phyloP scores from a whole-genome alignment of 1,140 invertebrate species.

The Conopomorpha cramerella region DNA sequence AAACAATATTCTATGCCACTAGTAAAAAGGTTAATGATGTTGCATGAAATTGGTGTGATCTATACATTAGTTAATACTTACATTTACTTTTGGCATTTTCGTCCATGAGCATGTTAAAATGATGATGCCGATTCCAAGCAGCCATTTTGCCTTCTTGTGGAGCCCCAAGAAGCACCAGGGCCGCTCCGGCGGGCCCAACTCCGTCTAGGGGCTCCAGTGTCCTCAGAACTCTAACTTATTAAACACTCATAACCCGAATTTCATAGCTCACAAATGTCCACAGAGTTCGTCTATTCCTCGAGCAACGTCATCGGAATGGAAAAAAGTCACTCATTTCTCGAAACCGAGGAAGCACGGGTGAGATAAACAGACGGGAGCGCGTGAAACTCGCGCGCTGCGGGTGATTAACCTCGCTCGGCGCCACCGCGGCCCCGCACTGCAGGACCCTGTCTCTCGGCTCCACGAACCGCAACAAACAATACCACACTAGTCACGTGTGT shows the following conservation, averaged over 20 bases:
- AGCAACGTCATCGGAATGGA: slow-evolving; percentile 53
- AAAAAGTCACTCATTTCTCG: too few species aligned
- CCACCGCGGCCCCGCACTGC: slow-evolving; percentile 12
- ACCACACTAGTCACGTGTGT: slow-evolving; percentile 44
- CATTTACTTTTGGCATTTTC: slow-evolving; percentile 71
- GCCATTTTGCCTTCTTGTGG: slow-evolving; percentile 64
- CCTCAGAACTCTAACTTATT: slow-evolving; percentile 50
- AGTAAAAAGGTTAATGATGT: too few species aligned
- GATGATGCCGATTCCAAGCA: slow-evolving; percentile 75
- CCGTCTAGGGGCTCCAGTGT: slow-evolving; percentile 60
- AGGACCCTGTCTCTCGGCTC: slow-evolving; percentile 26
- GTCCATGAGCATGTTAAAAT: slow-evolving; percentile 71
- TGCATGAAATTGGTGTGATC: too few species aligned
- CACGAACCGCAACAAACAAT: slow-evolving; percentile 47
- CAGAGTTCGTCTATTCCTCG: slow-evolving; percentile 37
- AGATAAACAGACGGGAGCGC: slow-evolving; percentile 47
- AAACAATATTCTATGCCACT: too few species aligned
- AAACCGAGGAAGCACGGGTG: too few species aligned
- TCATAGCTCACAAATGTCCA: slow-evolving; percentile 47
- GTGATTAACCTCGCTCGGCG: slow-evolving; percentile 39
- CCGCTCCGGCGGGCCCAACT: slow-evolving; percentile 60
- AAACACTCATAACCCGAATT: slow-evolving; percentile 56
- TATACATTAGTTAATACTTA: slow-evolving; percentile 42
- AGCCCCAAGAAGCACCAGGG: slow-evolving; percentile 61
- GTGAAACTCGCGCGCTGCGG: slow-evolving; percentile 31